A percentile compares a stretch with the other conserved stretches of the same genome.
Conservation (phyloP, 2,113 vertebrate species). For the Puntigrus tetrazona region DNA sequence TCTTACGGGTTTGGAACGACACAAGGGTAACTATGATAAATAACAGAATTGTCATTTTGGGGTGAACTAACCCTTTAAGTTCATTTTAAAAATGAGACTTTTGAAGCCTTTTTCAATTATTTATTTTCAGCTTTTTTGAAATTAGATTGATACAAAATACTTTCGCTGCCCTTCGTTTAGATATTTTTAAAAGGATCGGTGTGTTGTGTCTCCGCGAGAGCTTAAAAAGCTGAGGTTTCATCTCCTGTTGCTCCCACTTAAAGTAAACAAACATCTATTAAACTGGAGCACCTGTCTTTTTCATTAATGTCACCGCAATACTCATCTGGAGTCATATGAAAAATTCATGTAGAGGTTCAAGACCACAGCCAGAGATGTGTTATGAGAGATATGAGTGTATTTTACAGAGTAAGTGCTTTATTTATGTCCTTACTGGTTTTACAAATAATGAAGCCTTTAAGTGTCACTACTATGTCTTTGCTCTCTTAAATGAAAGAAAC, state of each 20-base stretch:
- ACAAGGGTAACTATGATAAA: too few relatives aligned
- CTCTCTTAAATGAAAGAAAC: constrained; percentile 32
- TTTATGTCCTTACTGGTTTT: not conserved
- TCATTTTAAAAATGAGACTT: too few relatives aligned
- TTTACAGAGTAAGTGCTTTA: not conserved
- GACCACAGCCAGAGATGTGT: constrained; percentile 46
- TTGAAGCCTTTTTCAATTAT: not conserved
- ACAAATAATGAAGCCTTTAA: not conserved
- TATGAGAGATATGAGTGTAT: not conserved
- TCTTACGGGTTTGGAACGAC: too few relatives aligned
- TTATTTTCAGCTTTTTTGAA: not conserved
- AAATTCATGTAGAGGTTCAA: constrained; percentile 61
- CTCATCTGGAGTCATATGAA: constrained; percentile 50
- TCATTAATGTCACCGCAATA: constrained; percentile 55
- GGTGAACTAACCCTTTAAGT: too few relatives aligned
- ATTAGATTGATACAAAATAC: not conserved
- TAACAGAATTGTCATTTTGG: too few relatives aligned
- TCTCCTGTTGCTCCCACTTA: constrained; percentile 40
- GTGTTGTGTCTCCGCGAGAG: not conserved
- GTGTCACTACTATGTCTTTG: constrained; percentile 39
- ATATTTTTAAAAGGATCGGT: not conserved
- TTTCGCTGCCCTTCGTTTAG: not conserved
- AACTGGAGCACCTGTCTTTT: constrained; percentile 55
- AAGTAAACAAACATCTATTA: constrained; percentile 62
- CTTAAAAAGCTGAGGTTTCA: constrained; percentile 16